Evolutionary conservation across 2,888 invertebrate genomes (phyloP).

Genomic region (Bugulina stolonifera): DNA sequence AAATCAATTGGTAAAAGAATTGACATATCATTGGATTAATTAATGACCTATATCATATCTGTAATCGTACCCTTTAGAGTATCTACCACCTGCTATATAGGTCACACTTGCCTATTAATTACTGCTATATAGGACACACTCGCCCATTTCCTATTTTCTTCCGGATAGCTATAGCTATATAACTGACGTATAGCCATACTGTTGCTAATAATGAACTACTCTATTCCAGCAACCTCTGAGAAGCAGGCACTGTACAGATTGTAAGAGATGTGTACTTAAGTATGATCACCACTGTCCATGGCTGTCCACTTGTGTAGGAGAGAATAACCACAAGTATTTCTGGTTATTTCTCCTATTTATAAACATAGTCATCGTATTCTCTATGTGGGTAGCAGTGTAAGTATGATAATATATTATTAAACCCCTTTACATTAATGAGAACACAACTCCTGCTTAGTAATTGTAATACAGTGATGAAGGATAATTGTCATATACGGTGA

Average conservation of each 20-base stretch:
- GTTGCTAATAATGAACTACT: too few species aligned
- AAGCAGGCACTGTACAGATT: conserved; percentile 52
- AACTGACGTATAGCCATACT: too few species aligned
- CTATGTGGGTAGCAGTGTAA: conserved; percentile 13
- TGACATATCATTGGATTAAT: too few species aligned
- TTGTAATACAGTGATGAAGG: too few species aligned
- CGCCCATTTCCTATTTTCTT: too few species aligned
- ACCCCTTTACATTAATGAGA: too few species aligned
- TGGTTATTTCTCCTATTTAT: conserved; percentile 45
- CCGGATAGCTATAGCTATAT: too few species aligned
- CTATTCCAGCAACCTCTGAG: conserved; percentile 47
- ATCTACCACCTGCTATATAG: background rate
- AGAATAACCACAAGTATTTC: conserved; percentile 51
- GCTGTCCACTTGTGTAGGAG: conserved; percentile 52
- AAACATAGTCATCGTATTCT: conserved; percentile 43
- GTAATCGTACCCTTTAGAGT: too few species aligned
- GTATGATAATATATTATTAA: background rate
- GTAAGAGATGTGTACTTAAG: conserved; percentile 47
- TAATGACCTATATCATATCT: too few species aligned
- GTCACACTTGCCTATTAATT: background rate
- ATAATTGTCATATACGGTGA: too few species aligned
- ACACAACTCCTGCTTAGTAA: too few species aligned
- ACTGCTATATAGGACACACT: background rate
- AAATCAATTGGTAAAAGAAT: too few species aligned
- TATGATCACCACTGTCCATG: conserved; percentile 54